These are phyloP conservation scores for Rhogogaster chlorosoma DNA, from an alignment of 2,888 invertebrate species.

Conservation along the genomic window DNA sequence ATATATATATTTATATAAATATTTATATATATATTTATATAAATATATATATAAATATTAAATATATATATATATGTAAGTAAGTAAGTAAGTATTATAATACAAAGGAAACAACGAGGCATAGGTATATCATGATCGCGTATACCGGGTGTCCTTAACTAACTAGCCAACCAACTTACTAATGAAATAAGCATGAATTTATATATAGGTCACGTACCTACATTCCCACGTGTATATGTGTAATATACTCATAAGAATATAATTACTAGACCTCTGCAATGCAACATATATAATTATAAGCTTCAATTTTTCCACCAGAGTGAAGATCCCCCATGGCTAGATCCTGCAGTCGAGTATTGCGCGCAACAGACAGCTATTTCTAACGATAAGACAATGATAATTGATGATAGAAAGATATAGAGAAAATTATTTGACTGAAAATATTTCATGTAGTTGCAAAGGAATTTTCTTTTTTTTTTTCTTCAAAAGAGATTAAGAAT, in stretches of 20 bases:
- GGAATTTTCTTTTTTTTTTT: neutral
- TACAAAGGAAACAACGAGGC: slow-evolving; percentile 39
- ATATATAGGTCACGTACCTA: neutral
- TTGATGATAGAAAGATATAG: neutral
- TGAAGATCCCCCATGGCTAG: neutral
- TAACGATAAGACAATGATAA: neutral
- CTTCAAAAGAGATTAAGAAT: neutral
- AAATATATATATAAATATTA: too few relatives aligned
- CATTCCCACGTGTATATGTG: neutral
- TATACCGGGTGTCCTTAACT: slow-evolving; percentile 47
- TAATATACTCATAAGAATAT: neutral
- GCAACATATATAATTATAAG: neutral
- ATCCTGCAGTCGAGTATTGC: neutral
- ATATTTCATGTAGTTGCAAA: neutral
- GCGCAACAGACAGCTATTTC: slow-evolving; percentile 8
- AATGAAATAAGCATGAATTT: neutral
- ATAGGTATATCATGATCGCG: slow-evolving; percentile 7
- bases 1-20: too few relatives aligned
- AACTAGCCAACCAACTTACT: neutral
- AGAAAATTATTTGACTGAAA: neutral
- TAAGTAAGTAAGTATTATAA: slow-evolving; percentile 1
- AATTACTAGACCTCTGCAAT: neutral
- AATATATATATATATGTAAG: slow-evolving; percentile 11
- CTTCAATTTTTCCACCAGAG: neutral
- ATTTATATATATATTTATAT: too few relatives aligned